Conservation (phyloP, 1,140 invertebrate species). For the Muscidifurax raptorellus region DNA sequence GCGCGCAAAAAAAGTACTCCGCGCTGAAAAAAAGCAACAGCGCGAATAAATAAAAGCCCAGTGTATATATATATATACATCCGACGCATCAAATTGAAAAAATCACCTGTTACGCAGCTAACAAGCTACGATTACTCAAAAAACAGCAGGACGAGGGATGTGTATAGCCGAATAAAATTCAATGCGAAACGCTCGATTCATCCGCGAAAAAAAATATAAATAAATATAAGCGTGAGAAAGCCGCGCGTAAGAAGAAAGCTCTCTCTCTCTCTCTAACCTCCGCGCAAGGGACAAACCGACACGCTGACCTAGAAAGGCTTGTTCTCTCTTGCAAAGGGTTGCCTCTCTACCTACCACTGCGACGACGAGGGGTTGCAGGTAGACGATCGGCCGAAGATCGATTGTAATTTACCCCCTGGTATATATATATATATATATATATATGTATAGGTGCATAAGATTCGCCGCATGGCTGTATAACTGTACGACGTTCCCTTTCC, state of each 20-base stretch:
- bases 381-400: constrained; percentile 52
- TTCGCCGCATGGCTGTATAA: constrained; percentile 46
- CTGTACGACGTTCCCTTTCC: background rate
- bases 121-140: background rate
- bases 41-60: constrained; percentile 5
- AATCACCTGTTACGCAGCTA: background rate
- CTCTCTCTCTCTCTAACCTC: background rate
- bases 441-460: constrained; percentile 41
- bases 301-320: constrained; percentile 62
- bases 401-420: constrained; percentile 59
- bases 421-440: too few species aligned
- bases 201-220: too few species aligned
- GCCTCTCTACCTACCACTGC: background rate
- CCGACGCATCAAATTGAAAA: background rate
- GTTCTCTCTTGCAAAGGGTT: constrained; percentile 51
- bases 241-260: too few species aligned
- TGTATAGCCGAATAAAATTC: background rate
- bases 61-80: too few species aligned
- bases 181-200: background rate
- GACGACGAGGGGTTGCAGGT: constrained; percentile 33
- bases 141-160: background rate
- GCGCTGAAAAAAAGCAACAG: background rate
- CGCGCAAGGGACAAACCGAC: constrained; percentile 37
- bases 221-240: too few species aligned
- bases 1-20: background rate